Conservation (phyloP, 2,797 vertebrate genomes). For the Malurus splendens region DNA sequence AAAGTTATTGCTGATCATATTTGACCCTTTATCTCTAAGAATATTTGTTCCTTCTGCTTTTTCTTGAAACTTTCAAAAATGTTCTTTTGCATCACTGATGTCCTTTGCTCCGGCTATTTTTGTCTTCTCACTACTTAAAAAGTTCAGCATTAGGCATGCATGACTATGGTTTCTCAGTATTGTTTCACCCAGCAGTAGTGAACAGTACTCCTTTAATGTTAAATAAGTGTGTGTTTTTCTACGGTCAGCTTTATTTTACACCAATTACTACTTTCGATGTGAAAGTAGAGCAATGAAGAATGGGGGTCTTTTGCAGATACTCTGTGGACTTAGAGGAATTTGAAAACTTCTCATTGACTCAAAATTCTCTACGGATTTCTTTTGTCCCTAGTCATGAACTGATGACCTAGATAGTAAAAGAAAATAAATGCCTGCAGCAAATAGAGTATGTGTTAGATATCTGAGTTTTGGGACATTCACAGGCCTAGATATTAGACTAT, state of each 20-base stretch:
- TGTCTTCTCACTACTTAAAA: not conserved
- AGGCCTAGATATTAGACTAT: conserved; percentile 1
- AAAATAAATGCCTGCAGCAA: conserved; percentile 51
- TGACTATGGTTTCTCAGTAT: not conserved
- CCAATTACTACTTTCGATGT: not conserved
- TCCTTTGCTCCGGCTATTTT: not conserved
- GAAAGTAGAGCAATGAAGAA: not conserved
- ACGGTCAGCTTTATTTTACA: not conserved
- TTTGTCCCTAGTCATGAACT: conserved; percentile 48
- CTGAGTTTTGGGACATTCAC: conserved; percentile 18
- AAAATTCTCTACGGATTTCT: not conserved
- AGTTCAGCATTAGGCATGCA: not conserved
- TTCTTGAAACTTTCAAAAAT: not conserved
- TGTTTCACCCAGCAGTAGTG: not conserved
- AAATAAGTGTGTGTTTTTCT: not conserved
- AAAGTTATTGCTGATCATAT: not conserved
- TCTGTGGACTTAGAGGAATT: not conserved
- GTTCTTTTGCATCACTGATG: not conserved
- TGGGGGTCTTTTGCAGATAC: not conserved
- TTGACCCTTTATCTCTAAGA: not conserved
- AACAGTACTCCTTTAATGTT: not conserved
- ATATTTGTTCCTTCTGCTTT: not conserved
- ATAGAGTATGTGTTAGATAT: conserved; percentile 8
- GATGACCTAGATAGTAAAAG: conserved; percentile 52
- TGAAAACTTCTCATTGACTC: conserved; percentile 1